Conservation (phyloP, 2,888 invertebrate genomes). For the Callyntrura guangdongensis region DNA sequence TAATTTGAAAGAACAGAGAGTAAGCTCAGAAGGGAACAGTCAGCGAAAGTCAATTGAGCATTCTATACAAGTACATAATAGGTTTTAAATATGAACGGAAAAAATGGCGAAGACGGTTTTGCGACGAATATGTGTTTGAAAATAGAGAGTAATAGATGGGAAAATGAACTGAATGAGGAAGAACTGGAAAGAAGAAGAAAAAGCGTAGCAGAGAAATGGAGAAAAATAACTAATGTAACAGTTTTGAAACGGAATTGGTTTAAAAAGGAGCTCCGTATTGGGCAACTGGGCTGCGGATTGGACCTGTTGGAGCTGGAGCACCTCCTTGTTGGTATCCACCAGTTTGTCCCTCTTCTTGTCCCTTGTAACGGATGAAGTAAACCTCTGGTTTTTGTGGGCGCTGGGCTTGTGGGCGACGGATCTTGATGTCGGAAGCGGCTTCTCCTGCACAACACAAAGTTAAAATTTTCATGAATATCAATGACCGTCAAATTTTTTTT, state of each 20-base stretch:
- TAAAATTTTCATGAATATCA: no score
- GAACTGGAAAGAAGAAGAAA: background rate
- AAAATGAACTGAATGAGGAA: background rate
- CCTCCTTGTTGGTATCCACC: conserved; percentile 57
- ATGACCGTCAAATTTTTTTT: background rate
- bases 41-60: conserved; percentile 55
- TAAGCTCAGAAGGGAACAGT: conserved; percentile 62
- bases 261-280: conserved; percentile 72
- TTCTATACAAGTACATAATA: background rate
- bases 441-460: background rate
- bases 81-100: background rate
- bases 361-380: conserved; percentile 73
- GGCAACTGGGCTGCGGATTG: conserved; percentile 48
- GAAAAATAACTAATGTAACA: no score
- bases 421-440: conserved; percentile 66
- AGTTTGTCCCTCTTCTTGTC: conserved; percentile 60
- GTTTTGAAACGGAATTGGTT: background rate
- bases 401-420: conserved; percentile 70
- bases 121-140: background rate
- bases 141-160: conserved; percentile 24
- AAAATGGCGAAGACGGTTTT: background rate
- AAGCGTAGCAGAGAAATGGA: background rate
- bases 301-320: conserved; percentile 51
- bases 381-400: conserved; percentile 60
- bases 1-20: conserved; percentile 15